Evolutionary conservation across 2,888 invertebrate genomes (phyloP), one percentile per base, ranked within the genome.

Genomic region (Trissonchulus sp.): DNA sequence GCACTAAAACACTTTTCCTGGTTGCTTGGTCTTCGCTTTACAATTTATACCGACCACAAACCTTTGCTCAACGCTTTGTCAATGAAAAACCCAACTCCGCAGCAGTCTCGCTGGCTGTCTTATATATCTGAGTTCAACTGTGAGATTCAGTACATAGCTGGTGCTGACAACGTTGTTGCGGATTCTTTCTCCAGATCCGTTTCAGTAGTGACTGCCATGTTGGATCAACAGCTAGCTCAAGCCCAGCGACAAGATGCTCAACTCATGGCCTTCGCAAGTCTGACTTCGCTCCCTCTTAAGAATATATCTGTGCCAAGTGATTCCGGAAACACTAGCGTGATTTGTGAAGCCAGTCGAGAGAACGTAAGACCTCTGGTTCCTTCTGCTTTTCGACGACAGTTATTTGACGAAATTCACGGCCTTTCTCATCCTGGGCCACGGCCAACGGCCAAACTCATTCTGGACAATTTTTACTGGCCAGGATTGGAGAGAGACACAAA

Each of bases 1-100:
- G 71, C 33, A 8, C 36, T 69, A 48, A 48, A 48, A 48, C 48
- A 48, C 23, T 48, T 48, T 48, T 48, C 48, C 23, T 48, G 48
- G 48, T 48, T 48, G 48, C n/a, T n/a, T n/a, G n/a, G n/a, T n/a
- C n/a, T n/a, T n/a, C n/a, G n/a, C n/a, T n/a, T 48, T 48, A 48
- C 48, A n/a, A 15, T 8, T 65, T 8, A 33, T 18, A 65, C 68
- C n/a, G 8, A 65, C 35, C 68, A 65, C 28, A 65, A 65, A 34
- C 8, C 28, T 18, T 34, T 65, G 23, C 8, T 23, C 48, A 48
- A 48, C 48, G 48, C 48, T 8, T 23, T 48, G 8, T 8, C 48
- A 8, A 48, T 48, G 48, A 48, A 48, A 23, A 48, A 48, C 23
- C 48, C 48, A 8, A 48, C 23, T 8, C 48, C 48, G 8, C 48